phyloP scores from a whole-genome alignment of 2,888 invertebrate species.

The Melipona beecheii region DNA sequence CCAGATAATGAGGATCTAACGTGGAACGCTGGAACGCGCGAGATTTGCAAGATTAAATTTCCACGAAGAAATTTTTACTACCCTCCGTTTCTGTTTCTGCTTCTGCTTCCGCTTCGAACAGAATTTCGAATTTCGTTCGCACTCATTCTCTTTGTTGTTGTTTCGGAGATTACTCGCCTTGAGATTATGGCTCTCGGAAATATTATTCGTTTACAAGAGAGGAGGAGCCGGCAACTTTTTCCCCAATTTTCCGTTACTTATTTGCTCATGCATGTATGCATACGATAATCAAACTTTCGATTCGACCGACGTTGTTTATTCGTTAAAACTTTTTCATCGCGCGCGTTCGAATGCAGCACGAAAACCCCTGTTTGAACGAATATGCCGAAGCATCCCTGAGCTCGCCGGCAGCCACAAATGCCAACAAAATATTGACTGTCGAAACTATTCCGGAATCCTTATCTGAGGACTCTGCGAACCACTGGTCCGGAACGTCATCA shows the following conservation, averaged over 20 bases:
- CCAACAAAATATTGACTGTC: slow-evolving; percentile 17
- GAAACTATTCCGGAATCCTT: slow-evolving; percentile 16
- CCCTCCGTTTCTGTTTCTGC: neutral
- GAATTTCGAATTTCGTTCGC: fast-evolving
- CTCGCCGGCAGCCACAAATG: neutral
- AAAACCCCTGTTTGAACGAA: slow-evolving; percentile 1
- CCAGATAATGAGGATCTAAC: neutral
- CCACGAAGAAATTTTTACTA: too few relatives aligned
- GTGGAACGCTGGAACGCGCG: neutral
- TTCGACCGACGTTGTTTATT: neutral
- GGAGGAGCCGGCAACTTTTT: neutral
- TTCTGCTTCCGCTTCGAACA: too few relatives aligned
- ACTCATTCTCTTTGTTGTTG: neutral
- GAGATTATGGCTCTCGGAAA: too few relatives aligned
- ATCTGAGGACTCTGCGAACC: slow-evolving; percentile 18
- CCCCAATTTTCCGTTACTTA: neutral
- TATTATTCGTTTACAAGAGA: neutral
- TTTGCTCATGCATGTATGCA: too few relatives aligned
- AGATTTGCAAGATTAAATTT: neutral
- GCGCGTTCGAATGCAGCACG: neutral
- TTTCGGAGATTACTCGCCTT: neutral
- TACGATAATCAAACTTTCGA: neutral
- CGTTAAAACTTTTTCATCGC: neutral
- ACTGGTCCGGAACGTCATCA: slow-evolving; percentile 8
- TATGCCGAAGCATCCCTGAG: neutral